Evolutionary conservation across 2,888 invertebrate species (phyloP).

Genomic region (Clepsis dumicolana): DNA sequence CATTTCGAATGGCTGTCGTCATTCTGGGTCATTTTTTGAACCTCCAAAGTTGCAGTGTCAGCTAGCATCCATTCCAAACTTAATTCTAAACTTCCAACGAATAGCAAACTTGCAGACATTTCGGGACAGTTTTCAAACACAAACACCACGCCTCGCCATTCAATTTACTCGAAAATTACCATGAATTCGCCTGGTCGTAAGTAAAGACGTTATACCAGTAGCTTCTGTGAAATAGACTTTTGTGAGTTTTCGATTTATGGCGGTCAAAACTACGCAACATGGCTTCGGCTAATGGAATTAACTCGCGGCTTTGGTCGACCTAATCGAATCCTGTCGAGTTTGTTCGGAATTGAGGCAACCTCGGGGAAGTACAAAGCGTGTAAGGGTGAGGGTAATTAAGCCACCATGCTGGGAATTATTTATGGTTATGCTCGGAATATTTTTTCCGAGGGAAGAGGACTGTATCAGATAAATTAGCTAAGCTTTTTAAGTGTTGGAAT

Average conservation of each 20-base stretch:
- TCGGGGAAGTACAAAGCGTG: conserved; percentile 11
- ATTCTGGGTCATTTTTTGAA: neutral
- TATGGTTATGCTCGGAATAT: neutral
- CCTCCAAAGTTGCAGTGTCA: neutral
- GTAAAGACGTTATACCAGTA: neutral
- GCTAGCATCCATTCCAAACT: neutral
- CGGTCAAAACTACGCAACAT: conserved; percentile 50
- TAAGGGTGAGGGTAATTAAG: conserved; percentile 12
- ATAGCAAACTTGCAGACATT: neutral
- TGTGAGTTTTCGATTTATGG: conserved; percentile 58
- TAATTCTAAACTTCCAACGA: neutral
- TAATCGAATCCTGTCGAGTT: conserved; percentile 62
- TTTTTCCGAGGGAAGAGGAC: neutral
- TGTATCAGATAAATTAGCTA: neutral
- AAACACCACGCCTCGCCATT: neutral
- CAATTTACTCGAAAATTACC: conserved; percentile 1
- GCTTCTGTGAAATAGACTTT: conserved; percentile 45
- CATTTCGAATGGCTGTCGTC: neutral
- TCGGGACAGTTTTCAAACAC: neutral
- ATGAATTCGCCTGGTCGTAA: neutral
- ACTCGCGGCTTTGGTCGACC: conserved; percentile 43
- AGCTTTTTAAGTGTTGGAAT: neutral
- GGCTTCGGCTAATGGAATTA: conserved; percentile 36
- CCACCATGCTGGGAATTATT: neutral
- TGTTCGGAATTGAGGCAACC: conserved; percentile 21